A percentile compares a stretch with the other conserved stretches of the same genome.
Conservation (phyloP, 2,113 vertebrate genomes). For the Helogale parvula region DNA sequence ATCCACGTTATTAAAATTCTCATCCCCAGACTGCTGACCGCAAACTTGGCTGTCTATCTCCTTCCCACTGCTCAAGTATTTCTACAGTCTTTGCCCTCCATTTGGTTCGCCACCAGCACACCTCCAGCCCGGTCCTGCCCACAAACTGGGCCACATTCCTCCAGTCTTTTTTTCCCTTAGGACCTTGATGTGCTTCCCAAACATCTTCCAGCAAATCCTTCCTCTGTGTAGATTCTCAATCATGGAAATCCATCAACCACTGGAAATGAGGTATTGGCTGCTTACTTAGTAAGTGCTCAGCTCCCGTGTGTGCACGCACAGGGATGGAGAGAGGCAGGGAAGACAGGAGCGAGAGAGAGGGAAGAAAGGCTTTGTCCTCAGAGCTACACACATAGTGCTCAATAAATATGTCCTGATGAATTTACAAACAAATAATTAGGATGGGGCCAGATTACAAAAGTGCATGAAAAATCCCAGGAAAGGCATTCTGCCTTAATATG, state of each 20-base stretch:
- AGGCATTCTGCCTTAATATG: background rate
- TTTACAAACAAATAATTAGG: background rate
- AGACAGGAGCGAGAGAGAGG: background rate
- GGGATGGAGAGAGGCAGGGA: background rate
- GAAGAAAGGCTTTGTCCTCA: background rate
- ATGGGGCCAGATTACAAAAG: no score
- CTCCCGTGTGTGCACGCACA: no score
- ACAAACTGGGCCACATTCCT: no score
- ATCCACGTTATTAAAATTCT: background rate
- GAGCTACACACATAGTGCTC: background rate
- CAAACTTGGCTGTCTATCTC: fast-evolving
- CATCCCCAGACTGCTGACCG: fast-evolving
- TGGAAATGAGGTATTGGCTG: background rate
- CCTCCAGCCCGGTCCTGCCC: no score
- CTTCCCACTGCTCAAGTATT: background rate
- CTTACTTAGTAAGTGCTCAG: background rate
- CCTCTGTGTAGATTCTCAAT: background rate
- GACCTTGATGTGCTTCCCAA: background rate
- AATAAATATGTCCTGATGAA: background rate
- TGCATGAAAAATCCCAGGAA: background rate
- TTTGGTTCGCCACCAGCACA: background rate
- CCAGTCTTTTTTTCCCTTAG: background rate
- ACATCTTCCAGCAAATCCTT: background rate
- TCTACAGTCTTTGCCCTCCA: background rate
- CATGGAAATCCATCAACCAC: background rate